Evolutionary conservation across 2,797 vertebrate genomes (phyloP), one percentile per base, ranked within the genome.

Genomic region (Pseudochaenichthys georgianus): DNA sequence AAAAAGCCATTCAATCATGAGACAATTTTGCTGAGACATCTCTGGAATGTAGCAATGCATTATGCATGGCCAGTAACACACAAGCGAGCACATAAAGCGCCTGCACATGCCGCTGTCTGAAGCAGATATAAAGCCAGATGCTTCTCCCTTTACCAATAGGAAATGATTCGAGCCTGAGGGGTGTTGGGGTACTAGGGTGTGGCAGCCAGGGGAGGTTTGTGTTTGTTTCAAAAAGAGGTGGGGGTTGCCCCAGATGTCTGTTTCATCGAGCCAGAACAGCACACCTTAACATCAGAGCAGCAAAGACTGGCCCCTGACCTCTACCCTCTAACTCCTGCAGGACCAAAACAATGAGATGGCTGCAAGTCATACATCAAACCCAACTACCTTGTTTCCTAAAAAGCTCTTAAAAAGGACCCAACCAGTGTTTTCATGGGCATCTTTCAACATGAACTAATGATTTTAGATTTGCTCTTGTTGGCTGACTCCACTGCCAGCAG

Each of bases 141-240:
- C 81, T 87, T 6, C 65, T 31, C 51, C 70, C 46, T 67, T 70
- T 60, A 65, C 86, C 80, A 77, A 28, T 42, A 83, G 81, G 81
- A 89, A 85, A 90, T 91, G 57, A 91, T 88, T 89, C 73, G 72
- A 79, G 89, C 89, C 90, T 76, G 64, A 78, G 85, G 85, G 88
- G 81, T 82, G 81, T 9, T 43, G 75, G 62, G 79, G 79, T 62
- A 48, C 48, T 16, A 47, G 89, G 92, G 87, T 87, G 90, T 87
- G 91, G 88, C 70, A 54, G 64, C 16, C 23, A 48, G 45, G 42
- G 34, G 66, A 65, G 79, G 46, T 45, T 52, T 52, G 64, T 53
- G 55, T 60, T 4, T 74, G 47, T 79, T 81, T 82, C 23, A 78
- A 78, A 81, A 34, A 48, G 50, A 78, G 73, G 66, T 50, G 86